Evolutionary conservation across 2,797 vertebrate species (phyloP).

Genomic region (Enteromius paludinosus): DNA sequence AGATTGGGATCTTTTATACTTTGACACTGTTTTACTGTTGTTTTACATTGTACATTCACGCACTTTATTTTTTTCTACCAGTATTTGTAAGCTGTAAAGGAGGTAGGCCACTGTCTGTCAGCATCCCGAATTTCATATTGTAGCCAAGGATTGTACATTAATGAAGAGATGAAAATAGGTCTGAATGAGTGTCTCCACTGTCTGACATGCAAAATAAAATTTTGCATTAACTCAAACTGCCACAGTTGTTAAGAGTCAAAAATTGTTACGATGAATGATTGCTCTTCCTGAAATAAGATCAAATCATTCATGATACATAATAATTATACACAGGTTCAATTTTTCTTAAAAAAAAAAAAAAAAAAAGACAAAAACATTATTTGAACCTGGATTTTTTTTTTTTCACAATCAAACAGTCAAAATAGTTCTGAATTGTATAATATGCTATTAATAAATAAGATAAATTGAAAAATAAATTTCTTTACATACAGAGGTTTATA

Average conservation of each 20-base stretch:
- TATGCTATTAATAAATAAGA: not conserved
- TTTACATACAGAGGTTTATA: not conserved
- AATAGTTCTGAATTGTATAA: not conserved
- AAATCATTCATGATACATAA: not conserved
- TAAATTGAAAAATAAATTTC: too few species aligned
- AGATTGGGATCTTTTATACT: slow-evolving; percentile 19
- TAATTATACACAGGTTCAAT: not conserved
- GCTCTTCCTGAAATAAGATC: not conserved
- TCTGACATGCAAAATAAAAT: slow-evolving; percentile 45
- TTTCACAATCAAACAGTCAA: not conserved
- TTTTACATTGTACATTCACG: slow-evolving; percentile 39
- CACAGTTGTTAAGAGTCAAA: not conserved
- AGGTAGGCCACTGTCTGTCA: slow-evolving; percentile 30
- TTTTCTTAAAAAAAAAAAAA: not conserved
- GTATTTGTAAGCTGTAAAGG: slow-evolving; percentile 40
- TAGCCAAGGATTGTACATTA: slow-evolving; percentile 12
- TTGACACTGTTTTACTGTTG: slow-evolving; percentile 17
- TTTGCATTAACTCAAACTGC: slow-evolving; percentile 17
- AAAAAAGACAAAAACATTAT: not conserved
- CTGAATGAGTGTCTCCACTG: slow-evolving; percentile 39
- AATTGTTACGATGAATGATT: not conserved
- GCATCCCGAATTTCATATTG: not conserved
- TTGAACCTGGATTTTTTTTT: not conserved
- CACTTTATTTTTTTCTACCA: slow-evolving; percentile 51
- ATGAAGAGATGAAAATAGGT: not conserved